Conservation (phyloP, 2,888 invertebrate genomes). For the Rotaria socialis region DNA sequence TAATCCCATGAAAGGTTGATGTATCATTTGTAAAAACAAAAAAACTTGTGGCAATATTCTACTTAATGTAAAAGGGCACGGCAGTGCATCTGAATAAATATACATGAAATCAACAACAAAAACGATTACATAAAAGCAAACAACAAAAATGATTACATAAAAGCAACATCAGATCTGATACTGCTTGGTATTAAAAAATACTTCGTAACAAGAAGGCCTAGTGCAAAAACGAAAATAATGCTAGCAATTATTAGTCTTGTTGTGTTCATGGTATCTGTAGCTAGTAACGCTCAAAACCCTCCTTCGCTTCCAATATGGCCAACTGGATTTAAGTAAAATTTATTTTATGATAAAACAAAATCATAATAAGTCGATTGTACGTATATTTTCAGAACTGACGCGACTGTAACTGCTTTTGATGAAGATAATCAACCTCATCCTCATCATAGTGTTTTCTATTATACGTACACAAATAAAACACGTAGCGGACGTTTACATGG, state of each 20-base stretch:
- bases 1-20: no score
- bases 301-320: background rate
- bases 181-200: background rate
- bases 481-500: background rate
- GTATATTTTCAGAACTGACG: background rate
- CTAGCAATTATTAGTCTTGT: background rate
- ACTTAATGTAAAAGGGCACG: no score
- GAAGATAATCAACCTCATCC: conserved; percentile 20
- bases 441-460: background rate
- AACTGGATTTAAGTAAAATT: background rate
- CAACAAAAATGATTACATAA: no score
- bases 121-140: no score
- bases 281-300: background rate
- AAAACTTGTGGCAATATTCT: no score
- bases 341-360: no score
- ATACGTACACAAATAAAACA: background rate
- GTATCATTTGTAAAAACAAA: no score
- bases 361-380: background rate
- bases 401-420: background rate
- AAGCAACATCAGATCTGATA: background rate
- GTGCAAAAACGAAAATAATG: background rate
- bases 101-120: no score
- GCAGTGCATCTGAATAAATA: no score
- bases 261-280: background rate
- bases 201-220: background rate